Conservation (phyloP, 2,797 vertebrate genomes). For the Toxotes lorentzi region DNA sequence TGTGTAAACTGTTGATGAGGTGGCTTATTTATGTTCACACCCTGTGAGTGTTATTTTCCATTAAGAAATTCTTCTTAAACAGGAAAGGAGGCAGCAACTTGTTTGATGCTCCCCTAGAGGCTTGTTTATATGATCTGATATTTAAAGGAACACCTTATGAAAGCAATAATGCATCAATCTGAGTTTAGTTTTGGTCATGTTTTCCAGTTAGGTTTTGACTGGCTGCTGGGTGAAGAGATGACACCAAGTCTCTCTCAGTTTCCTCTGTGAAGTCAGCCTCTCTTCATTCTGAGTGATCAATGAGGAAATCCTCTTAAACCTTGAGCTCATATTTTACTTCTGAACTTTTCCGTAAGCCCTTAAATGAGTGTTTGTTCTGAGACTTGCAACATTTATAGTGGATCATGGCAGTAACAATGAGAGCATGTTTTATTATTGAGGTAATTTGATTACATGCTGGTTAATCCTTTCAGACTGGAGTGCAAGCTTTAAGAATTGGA, state of each 20-base stretch:
- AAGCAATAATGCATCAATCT: constrained; percentile 20
- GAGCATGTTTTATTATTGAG: constrained; percentile 80
- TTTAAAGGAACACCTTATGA: constrained; percentile 48
- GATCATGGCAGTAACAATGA: constrained; percentile 74
- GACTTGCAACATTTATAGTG: constrained; percentile 77
- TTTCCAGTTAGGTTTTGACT: constrained; percentile 43
- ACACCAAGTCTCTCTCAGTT: constrained; percentile 48
- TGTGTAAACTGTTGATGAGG: constrained; percentile 79
- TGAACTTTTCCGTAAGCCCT: constrained; percentile 75
- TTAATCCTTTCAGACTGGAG: constrained; percentile 83
- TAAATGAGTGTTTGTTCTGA: constrained; percentile 79
- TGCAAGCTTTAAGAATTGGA: constrained; percentile 81
- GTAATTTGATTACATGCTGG: constrained; percentile 84
- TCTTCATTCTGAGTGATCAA: constrained; percentile 68
- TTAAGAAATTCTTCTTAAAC: constrained; percentile 65
- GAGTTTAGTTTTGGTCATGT: constrained; percentile 38
- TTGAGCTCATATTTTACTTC: constrained; percentile 75
- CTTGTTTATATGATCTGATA: constrained; percentile 41
- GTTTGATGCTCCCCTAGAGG: constrained; percentile 62
- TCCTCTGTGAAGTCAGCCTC: constrained; percentile 49
- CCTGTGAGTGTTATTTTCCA: constrained; percentile 70
- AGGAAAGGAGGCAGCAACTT: constrained; percentile 38
- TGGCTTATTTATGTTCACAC: constrained; percentile 76
- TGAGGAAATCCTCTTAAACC: constrained; percentile 79
- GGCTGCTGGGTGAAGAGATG: constrained; percentile 47